Base-by-base conservation (phyloP, 1,140 invertebrate genomes). In the Chironomus tepperi region DNA sequence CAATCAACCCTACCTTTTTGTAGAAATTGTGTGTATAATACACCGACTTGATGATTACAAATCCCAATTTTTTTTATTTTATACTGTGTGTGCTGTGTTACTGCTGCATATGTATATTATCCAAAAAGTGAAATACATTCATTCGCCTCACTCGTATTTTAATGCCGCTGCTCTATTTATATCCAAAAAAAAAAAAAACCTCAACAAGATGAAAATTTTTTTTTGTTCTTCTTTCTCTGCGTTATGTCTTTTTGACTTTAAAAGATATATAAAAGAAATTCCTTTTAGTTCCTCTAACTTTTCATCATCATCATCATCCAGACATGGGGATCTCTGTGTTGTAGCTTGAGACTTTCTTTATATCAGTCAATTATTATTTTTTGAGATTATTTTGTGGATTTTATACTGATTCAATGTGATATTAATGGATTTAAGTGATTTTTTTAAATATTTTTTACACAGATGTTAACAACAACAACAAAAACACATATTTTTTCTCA, bases 391-490 rank as follows among this genome's bases (percentile, higher is more conserved):
- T 57, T 57, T 12, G 15, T 57, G 5, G 15, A 57, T 57, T n/a
- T n/a, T 57, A 57, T 57, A 15, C 3, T 15, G 5, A 57, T 57
- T 12, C 47, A 15, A 57, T 57, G 24, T 34, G 24, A 34, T 34
- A 34, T 57, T 15, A 57, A 57, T 57, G 12, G 15, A 15, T 57
- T 12, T 57, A 12, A 57, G 47, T 15, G 8, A 57, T 57, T 57
- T 57, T 34, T n/a, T n/a, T 57, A 8, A 57, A 57, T 57, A 57
- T 57, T 57, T 57, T 57, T n/a, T 57, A 57, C 47, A 57, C 47
- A 57, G 47, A 57, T 57, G 47, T 57, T 57, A 57, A 57, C 47
- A 57, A 57, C 47, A 57, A 57, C 47, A 57, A 57, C 47, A 57
- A 34, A 34, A 34, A 57, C n/a, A 47, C 10, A 47, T 57, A 57